Conservation (phyloP, 2,888 invertebrate species). For the Leucozona laternaria region DNA sequence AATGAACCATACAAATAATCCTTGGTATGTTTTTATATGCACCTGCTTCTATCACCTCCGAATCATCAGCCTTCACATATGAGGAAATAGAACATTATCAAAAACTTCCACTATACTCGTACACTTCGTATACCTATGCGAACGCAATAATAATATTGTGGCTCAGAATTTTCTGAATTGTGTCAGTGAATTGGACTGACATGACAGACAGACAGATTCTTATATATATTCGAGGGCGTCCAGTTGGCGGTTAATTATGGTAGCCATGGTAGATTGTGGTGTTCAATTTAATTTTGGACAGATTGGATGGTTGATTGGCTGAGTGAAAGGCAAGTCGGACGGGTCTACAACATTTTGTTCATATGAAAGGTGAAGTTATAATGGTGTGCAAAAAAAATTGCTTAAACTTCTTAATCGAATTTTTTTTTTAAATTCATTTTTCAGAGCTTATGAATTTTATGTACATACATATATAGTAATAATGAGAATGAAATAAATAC, state of each 20-base stretch:
- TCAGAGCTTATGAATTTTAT: too few relatives aligned
- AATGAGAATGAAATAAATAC: too few relatives aligned
- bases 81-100: background rate
- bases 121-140: background rate
- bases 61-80: background rate
- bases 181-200: constrained; percentile 43
- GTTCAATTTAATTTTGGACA: constrained; percentile 39
- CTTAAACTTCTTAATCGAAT: too few relatives aligned
- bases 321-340: background rate
- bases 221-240: background rate
- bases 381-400: background rate
- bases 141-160: constrained; percentile 13
- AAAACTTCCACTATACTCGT: too few relatives aligned
- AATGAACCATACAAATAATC: too few relatives aligned
- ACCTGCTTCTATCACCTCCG: background rate
- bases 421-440: too few relatives aligned
- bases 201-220: constrained; percentile 24
- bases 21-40: too few relatives aligned
- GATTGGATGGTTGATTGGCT: constrained; percentile 15
- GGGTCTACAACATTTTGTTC: background rate
- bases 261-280: constrained; percentile 3
- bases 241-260: constrained; percentile 33
- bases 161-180: background rate
- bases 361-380: constrained; percentile 16
- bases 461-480: too few relatives aligned